phyloP scores from a whole-genome alignment of 2,888 invertebrate species.

The Nipponacmea schrenckii region DNA sequence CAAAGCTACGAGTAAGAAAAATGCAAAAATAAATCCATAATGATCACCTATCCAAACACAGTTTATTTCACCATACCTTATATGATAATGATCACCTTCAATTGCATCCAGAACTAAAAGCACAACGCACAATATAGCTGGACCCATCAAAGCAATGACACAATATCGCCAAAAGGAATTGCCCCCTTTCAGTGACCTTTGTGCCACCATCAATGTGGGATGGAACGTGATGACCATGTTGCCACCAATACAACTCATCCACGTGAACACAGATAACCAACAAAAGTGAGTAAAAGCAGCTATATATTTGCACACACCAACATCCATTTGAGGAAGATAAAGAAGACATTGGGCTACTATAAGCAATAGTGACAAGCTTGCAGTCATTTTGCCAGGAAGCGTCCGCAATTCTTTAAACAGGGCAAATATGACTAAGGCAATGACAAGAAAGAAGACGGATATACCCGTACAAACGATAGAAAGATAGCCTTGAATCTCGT shows the following conservation, averaged over 20 bases:
- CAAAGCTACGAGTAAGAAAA: constrained; percentile 26
- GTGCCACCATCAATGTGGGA: background rate
- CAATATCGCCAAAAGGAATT: background rate
- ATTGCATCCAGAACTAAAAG: background rate
- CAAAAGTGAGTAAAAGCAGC: background rate
- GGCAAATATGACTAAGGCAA: background rate
- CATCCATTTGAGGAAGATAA: background rate
- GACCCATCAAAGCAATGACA: background rate
- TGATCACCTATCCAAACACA: constrained; percentile 17
- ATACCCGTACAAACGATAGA: background rate
- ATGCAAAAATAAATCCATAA: constrained; percentile 12
- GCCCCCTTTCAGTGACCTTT: background rate
- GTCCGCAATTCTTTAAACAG: background rate
- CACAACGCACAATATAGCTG: background rate
- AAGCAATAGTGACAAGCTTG: background rate
- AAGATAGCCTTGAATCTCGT: background rate
- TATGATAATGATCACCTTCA: background rate
- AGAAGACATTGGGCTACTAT: background rate
- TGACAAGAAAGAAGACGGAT: background rate
- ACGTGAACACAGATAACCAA: background rate
- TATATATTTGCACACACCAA: background rate
- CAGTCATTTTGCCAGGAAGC: background rate
- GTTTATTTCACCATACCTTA: constrained; percentile 15
- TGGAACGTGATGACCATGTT: background rate
- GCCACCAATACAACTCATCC: background rate